Base-by-base conservation (phyloP, 2,113 vertebrate species). In the Oenanthe oenanthe region DNA sequence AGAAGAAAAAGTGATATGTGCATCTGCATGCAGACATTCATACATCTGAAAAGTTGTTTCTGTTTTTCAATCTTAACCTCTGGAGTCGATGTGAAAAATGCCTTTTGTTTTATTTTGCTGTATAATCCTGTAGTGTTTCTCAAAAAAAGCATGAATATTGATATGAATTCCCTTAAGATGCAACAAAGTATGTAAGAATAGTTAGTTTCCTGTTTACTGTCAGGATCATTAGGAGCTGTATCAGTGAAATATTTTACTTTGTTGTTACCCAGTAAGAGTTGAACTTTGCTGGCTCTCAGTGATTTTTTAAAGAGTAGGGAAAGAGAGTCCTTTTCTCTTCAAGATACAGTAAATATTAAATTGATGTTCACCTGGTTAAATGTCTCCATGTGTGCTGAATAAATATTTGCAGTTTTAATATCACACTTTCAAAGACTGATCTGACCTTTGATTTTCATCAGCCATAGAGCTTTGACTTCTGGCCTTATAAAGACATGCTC, bases 321-420 rank as follows among this genome's bases (percentile, higher is more conserved):
- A 76, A 36, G 43, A 67, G 86, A 77, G 36, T 4, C n/a, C 12
- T 66, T 93, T 89, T 67, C 51, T 89, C 29, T 85, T 70, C 36
- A 72, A 58, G 61, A 68, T 57, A 48, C 32, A 42, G 57, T 63
- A 91, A 92, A 89, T 78, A 71, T 12, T 93, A 60, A 78, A 74
- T 81, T 72, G 58, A 63, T 92, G 17, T 76, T 95, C 45, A 38
- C 34, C 36, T 71, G 32, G 20, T 65, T 67, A 82, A 89, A 65
- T 65, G 8, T 58, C 34, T 83, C 29, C 8, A 7, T 68, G 40
- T 78, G 15, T 79, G 20, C 50, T 76, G 67, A 57, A 68, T 82
- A 89, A 85, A 61, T 92, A 93, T 70, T 72, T 94, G 25, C 38
- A 62, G 26, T 76, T 92, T 73, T 65, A 70, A 19, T 92, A 83